Percentiles rank a stretch among this genome's conserved stretches.
Conservation (phyloP, 2,888 invertebrate genomes). For the Harmothoe impar region DNA sequence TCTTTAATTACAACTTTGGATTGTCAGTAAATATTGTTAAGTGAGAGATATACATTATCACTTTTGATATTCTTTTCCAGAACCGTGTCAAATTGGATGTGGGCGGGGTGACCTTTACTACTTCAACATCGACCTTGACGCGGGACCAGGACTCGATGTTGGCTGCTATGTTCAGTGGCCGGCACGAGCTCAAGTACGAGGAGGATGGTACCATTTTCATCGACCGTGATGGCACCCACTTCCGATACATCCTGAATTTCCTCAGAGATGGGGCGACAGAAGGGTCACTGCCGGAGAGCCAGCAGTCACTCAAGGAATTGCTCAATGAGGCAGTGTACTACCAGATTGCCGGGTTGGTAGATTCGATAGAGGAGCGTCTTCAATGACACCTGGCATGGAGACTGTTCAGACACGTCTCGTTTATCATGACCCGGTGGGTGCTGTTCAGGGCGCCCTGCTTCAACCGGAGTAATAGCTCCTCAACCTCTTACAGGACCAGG, state of each 20-base stretch:
- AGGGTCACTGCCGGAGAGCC: slow-evolving; percentile 76
- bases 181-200: slow-evolving; percentile 73
- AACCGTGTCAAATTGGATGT: slow-evolving; percentile 79
- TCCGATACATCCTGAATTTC: slow-evolving; percentile 61
- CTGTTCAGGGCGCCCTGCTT: slow-evolving; percentile 48
- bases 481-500: slow-evolving; percentile 7
- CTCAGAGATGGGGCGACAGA: slow-evolving; percentile 74
- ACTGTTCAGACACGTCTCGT: slow-evolving; percentile 36
- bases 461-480: slow-evolving; percentile 21
- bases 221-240: slow-evolving; percentile 62
- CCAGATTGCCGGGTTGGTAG: slow-evolving; percentile 78
- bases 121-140: slow-evolving; percentile 78
- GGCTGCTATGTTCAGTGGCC: slow-evolving; percentile 74
- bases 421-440: slow-evolving; percentile 38
- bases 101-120: slow-evolving; percentile 79
- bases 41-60: no score
- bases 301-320: slow-evolving; percentile 77
- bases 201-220: slow-evolving; percentile 77
- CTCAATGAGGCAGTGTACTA: slow-evolving; percentile 79
- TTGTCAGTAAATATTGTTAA: no score
- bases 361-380: slow-evolving; percentile 76
- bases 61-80: slow-evolving; percentile 71
- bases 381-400: slow-evolving; percentile 59
- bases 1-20: no score
- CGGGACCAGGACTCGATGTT: slow-evolving; percentile 79